Evolutionary conservation across 2,888 invertebrate genomes (phyloP).

Genomic region (Thereva nobilitata): DNA sequence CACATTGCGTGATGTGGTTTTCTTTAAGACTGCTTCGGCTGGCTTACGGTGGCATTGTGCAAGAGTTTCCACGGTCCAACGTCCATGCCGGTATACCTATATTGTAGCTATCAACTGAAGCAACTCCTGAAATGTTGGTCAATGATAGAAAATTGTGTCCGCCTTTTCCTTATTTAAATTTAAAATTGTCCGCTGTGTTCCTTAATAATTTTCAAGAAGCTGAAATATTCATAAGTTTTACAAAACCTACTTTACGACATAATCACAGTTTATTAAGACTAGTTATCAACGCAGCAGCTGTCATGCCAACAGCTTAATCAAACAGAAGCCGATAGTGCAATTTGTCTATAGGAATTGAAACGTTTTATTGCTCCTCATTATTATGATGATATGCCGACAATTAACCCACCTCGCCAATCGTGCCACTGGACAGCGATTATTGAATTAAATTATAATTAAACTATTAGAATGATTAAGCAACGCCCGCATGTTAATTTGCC

Average conservation of each 20-base stretch:
- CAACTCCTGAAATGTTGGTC: conserved; percentile 13
- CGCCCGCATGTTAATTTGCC: conserved; percentile 25
- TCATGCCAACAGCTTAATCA: conserved; percentile 30
- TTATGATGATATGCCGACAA: conserved; percentile 33
- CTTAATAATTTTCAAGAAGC: too few species aligned
- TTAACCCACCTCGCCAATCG: conserved; percentile 35
- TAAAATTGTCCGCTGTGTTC: too few species aligned
- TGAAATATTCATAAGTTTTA: too few species aligned
- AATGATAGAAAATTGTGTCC: not conserved
- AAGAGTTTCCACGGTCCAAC: not conserved
- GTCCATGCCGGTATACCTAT: too few species aligned
- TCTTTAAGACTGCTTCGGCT: not conserved
- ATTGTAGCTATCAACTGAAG: too few species aligned
- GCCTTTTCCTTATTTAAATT: not conserved
- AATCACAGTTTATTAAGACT: not conserved
- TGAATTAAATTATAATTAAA: conserved; percentile 34
- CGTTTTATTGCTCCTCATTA: conserved; percentile 31
- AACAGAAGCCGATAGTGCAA: conserved; percentile 29
- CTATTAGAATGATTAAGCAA: conserved; percentile 30
- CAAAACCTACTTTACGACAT: too few species aligned
- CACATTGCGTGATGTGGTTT: conserved; percentile 29
- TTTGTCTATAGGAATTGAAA: conserved; percentile 23
- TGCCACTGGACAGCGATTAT: conserved; percentile 20
- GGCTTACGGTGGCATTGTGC: conserved; percentile 10
- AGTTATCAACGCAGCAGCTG: conserved; percentile 20